Evolutionary conservation across 2,797 vertebrate genomes (phyloP).

Genomic region (Chromis chromis): DNA sequence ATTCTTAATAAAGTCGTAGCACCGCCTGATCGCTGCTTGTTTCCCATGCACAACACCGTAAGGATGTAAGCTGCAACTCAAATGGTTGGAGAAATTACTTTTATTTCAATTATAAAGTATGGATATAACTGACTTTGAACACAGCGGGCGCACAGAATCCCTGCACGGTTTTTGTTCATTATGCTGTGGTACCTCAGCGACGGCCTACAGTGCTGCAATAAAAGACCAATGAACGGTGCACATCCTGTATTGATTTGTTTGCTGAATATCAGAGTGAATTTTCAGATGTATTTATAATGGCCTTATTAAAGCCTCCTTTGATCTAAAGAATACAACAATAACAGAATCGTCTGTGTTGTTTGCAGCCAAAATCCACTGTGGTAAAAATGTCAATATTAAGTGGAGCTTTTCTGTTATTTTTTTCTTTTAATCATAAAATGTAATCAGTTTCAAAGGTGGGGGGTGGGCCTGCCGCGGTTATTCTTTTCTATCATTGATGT

Average conservation of each 20-base stretch:
- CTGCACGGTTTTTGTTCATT: conserved; percentile 81
- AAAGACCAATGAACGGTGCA: conserved; percentile 82
- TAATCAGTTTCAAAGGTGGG: conserved; percentile 65
- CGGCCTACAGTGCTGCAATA: conserved; percentile 77
- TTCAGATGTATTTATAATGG: conserved; percentile 89
- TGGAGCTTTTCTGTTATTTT: conserved; percentile 68
- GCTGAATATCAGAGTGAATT: conserved; percentile 86
- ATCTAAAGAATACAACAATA: conserved; percentile 86
- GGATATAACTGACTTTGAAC: conserved; percentile 85
- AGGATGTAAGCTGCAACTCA: conserved; percentile 71
- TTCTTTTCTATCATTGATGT: conserved; percentile 67
- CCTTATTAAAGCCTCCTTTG: conserved; percentile 87
- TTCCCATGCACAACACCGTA: conserved; percentile 49
- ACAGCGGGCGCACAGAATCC: conserved; percentile 78
- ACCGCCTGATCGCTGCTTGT: conserved; percentile 41
- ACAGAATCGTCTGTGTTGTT: conserved; percentile 76
- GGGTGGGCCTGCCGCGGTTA: conserved; percentile 1
- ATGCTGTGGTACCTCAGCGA: conserved; percentile 73
- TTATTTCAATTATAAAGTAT: conserved; percentile 86
- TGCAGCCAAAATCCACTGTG: conserved; percentile 62
- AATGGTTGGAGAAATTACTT: conserved; percentile 81
- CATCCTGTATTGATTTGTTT: conserved; percentile 90
- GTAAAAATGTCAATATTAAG: conserved; percentile 74
- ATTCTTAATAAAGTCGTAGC: conserved; percentile 37
- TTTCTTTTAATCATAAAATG: conserved; percentile 76